phyloP scores from a whole-genome alignment of 2,113 vertebrate species.

The Esox niger region DNA sequence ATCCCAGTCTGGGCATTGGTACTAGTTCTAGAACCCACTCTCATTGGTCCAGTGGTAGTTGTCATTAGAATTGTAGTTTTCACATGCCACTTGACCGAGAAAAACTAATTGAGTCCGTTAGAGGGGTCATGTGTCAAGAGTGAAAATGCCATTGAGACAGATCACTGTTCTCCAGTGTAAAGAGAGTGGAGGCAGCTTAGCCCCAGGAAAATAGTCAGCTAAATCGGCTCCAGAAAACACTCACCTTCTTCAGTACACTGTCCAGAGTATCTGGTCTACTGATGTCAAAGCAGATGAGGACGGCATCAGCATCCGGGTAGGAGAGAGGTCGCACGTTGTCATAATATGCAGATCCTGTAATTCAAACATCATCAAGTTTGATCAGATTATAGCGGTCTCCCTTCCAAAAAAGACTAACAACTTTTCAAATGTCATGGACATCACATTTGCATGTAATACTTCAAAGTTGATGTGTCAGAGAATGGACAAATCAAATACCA shows the following conservation, averaged over 20 bases:
- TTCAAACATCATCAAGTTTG: not conserved
- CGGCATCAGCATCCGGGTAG: conserved; percentile 85
- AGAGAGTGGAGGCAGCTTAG: not conserved
- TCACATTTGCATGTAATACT: too few species aligned
- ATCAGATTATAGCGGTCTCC: conserved; percentile 9
- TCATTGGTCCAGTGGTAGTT: conserved; percentile 8
- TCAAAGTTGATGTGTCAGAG: too few species aligned
- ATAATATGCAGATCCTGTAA: conserved; percentile 85
- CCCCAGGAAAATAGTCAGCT: not conserved
- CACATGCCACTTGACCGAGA: conserved; percentile 11
- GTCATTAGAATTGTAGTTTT: conserved; percentile 12
- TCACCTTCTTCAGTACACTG: conserved; percentile 87
- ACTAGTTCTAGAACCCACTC: not conserved
- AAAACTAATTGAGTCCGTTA: conserved; percentile 23
- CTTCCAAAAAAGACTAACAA: conserved; percentile 9
- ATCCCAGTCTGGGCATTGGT: conserved; percentile 5
- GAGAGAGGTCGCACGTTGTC: conserved; percentile 90
- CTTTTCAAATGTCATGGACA: not conserved
- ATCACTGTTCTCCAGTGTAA: not conserved
- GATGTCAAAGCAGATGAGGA: conserved; percentile 91
- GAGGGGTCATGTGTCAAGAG: conserved; percentile 3
- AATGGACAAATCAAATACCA: too few species aligned
- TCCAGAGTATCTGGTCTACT: conserved; percentile 89
- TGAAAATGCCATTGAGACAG: conserved; percentile 9
- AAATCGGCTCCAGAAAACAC: conserved; percentile 19